A percentile compares a stretch with the other conserved stretches of the same genome.
phyloP scores from a whole-genome alignment of 2,797 vertebrate genomes.

The Tenualosa thibaudeaui region DNA sequence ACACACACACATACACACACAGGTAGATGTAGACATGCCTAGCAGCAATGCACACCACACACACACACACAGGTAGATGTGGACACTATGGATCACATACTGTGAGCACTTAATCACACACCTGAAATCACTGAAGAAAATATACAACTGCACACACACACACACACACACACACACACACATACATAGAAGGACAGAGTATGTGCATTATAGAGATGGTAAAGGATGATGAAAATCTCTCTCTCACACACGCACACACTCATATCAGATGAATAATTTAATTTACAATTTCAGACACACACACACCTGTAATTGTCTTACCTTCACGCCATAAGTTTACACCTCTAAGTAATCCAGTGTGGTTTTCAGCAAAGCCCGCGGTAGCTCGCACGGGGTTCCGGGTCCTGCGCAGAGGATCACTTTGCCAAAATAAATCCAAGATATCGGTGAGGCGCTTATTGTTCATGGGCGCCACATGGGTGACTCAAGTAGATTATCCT shows the following conservation, averaged over 20 bases:
- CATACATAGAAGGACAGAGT: not conserved
- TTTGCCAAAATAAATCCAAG: not conserved
- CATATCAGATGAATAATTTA: not conserved
- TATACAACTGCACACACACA: not conserved
- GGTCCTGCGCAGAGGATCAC: not conserved
- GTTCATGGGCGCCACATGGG: not conserved
- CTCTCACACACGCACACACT: not conserved
- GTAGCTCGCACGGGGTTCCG: not conserved
- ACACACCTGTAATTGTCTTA: constrained; percentile 21
- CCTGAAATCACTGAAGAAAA: no score
- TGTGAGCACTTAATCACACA: no score
- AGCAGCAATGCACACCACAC: not conserved
- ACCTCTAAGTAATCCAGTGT: not conserved
- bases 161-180: constrained; percentile 3
- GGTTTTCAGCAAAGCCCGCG: not conserved
- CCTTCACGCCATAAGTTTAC: constrained; percentile 50
- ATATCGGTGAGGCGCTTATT: not conserved
- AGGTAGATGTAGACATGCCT: no score
- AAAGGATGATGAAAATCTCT: not conserved
- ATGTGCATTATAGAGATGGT: no score
- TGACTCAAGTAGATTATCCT: not conserved
- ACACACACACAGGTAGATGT: not conserved
- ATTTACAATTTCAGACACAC: not conserved
- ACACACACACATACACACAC: not conserved
- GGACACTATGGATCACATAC: not conserved